These are phyloP conservation scores for Pangasius larnaudii DNA, from an alignment of 2,797 vertebrate genomes.

Conservation along the genomic window DNA sequence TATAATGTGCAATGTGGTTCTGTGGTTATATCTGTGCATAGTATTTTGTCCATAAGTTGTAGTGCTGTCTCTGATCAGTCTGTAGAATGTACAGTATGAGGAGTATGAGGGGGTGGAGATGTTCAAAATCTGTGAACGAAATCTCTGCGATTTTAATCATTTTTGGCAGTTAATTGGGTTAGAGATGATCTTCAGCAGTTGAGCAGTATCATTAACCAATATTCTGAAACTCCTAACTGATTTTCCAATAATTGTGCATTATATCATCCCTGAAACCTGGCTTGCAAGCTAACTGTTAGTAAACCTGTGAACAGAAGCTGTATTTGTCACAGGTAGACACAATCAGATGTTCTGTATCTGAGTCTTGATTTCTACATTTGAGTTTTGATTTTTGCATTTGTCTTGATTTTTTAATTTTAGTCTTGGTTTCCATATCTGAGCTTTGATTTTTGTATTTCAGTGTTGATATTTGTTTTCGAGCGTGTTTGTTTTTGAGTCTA, in stretches of 20 bases:
- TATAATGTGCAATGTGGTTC: background rate
- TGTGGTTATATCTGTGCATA: background rate
- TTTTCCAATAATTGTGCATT: background rate
- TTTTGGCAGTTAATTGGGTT: background rate
- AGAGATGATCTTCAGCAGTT: background rate
- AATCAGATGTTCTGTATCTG: background rate
- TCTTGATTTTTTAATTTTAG: background rate
- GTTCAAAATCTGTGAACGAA: background rate
- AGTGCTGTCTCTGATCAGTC: background rate
- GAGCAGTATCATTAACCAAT: background rate
- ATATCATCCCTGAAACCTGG: background rate
- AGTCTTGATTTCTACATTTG: background rate
- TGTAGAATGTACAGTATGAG: background rate
- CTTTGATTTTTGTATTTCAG: background rate
- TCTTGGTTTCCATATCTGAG: background rate
- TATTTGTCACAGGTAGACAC: background rate
- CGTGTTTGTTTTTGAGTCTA: background rate
- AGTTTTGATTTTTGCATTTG: background rate
- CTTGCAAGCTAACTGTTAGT: background rate
- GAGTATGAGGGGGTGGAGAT: background rate
- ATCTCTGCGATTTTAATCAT: background rate
- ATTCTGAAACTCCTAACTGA: background rate
- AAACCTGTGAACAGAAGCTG: background rate
- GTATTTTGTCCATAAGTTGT: background rate
- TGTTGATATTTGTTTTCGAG: background rate